Evolutionary conservation across 2,113 vertebrate genomes (phyloP).

Genomic region (Nansenia antarctica): DNA sequence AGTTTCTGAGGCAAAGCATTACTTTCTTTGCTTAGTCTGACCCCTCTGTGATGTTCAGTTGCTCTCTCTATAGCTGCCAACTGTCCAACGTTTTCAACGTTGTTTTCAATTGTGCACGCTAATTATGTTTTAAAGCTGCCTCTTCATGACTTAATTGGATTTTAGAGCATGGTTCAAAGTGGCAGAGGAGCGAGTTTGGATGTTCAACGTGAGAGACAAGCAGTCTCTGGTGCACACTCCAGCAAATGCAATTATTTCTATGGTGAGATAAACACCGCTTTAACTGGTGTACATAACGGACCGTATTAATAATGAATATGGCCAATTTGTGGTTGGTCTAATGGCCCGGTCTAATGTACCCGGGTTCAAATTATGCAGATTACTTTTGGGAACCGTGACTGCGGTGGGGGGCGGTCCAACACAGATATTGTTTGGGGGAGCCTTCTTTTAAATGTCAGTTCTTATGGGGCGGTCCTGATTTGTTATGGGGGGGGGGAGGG

Average conservation of each 20-base stretch:
- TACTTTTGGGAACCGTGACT: too few relatives aligned
- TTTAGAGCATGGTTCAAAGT: conserved; percentile 21
- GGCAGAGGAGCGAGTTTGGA: conserved; percentile 8
- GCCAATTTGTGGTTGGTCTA: conserved; percentile 16
- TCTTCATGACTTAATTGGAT: conserved; percentile 34
- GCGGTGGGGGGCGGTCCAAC: too few relatives aligned
- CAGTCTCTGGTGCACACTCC: conserved; percentile 23
- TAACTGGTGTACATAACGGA: conserved; percentile 41
- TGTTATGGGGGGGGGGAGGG: too few relatives aligned
- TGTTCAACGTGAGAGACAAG: conserved; percentile 38
- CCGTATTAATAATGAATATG: conserved; percentile 35
- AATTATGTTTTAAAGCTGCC: conserved; percentile 42
- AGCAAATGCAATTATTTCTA: conserved; percentile 44
- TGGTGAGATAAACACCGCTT: conserved; percentile 48
- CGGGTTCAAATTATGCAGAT: too few relatives aligned
- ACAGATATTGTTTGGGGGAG: too few relatives aligned
- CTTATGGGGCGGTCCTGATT: too few relatives aligned
- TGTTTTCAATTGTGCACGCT: conserved; percentile 38
- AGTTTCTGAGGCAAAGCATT: too few relatives aligned
- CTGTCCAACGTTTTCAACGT: conserved; percentile 22
- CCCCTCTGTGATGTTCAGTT: background rate
- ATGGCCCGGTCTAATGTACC: too few relatives aligned
- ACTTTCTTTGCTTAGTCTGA: conserved; percentile 6
- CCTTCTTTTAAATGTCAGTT: too few relatives aligned
- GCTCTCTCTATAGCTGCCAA: background rate